A percentile compares a stretch with the other conserved stretches of the same genome.
Evolutionary conservation across 1,140 invertebrate genomes (phyloP).

Genomic region (Zaprionus camerounensis): DNA sequence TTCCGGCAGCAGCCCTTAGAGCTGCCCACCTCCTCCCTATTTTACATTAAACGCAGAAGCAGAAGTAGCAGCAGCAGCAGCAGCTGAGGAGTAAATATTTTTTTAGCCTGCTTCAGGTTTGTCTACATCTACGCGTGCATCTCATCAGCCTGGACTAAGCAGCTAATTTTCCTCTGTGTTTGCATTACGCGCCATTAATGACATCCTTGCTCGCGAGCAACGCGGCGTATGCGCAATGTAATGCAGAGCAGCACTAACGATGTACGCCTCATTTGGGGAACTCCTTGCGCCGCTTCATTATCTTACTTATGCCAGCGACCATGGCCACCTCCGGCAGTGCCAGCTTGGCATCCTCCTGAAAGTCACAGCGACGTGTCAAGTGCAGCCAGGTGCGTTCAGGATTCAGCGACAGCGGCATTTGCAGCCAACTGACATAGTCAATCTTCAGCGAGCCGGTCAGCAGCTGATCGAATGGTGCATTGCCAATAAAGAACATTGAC

Average conservation of each 20-base stretch:
- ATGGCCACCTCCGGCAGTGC: constrained; percentile 83
- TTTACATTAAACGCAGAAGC: constrained; percentile 44
- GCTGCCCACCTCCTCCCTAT: not conserved
- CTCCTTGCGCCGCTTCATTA: constrained; percentile 79
- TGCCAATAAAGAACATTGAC: constrained; percentile 91
- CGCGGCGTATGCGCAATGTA: constrained; percentile 28
- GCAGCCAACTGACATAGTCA: constrained; percentile 85
- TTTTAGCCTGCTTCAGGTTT: constrained; percentile 53
- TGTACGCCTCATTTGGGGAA: constrained; percentile 54
- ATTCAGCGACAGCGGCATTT: constrained; percentile 86
- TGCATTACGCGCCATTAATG: constrained; percentile 72
- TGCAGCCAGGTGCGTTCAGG: constrained; percentile 85
- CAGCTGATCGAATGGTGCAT: constrained; percentile 88
- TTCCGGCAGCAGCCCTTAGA: constrained; percentile 44
- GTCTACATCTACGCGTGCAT: constrained; percentile 39
- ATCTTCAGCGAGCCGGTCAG: constrained; percentile 85
- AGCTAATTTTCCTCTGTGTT: constrained; percentile 43
- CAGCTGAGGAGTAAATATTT: constrained; percentile 60
- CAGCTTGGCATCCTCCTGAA: constrained; percentile 83
- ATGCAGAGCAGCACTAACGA: constrained; percentile 44
- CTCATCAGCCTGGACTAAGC: constrained; percentile 34
- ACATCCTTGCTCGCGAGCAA: constrained; percentile 46
- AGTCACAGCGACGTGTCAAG: constrained; percentile 85
- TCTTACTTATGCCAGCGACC: constrained; percentile 81
- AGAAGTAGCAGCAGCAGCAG: constrained; percentile 16